Percentiles rank a stretch among this genome's conserved stretches.
These are phyloP conservation scores for Mergus octosetaceus DNA, from an alignment of 2,797 vertebrate genomes.

Conservation along the genomic window DNA sequence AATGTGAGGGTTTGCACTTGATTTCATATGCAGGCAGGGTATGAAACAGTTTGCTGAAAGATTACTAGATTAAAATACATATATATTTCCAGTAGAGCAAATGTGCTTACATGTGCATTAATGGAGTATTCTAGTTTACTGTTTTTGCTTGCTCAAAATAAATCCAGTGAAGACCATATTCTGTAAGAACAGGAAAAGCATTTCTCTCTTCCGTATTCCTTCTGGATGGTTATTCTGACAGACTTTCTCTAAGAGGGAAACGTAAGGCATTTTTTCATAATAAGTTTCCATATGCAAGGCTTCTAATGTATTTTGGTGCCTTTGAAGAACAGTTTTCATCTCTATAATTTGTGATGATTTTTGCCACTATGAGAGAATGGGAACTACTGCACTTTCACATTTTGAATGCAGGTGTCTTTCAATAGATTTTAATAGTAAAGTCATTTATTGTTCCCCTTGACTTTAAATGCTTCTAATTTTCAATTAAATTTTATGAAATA, in stretches of 20 bases:
- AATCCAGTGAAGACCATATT: neutral
- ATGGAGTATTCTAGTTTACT: neutral
- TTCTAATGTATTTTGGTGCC: neutral
- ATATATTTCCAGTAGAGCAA: neutral
- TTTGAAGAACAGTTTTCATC: neutral
- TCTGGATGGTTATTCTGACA: neutral
- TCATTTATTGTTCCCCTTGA: neutral
- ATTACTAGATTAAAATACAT: neutral
- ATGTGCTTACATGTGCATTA: neutral
- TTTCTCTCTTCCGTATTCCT: neutral
- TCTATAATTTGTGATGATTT: neutral
- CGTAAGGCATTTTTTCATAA: neutral
- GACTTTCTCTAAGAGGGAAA: neutral
- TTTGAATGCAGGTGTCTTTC: neutral
- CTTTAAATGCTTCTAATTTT: neutral
- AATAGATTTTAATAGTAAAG: neutral
- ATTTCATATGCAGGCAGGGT: neutral
- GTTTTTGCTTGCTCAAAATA: neutral
- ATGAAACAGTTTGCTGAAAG: neutral
- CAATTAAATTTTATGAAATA: neutral
- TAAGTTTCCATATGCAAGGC: neutral
- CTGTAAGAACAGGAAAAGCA: neutral
- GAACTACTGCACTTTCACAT: neutral
- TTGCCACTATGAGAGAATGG: neutral
- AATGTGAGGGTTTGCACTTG: neutral